A percentile compares a stretch with the other conserved stretches of the same genome.
Conservation (phyloP, 1,140 invertebrate genomes). For the Octopus bimaculoides region DNA sequence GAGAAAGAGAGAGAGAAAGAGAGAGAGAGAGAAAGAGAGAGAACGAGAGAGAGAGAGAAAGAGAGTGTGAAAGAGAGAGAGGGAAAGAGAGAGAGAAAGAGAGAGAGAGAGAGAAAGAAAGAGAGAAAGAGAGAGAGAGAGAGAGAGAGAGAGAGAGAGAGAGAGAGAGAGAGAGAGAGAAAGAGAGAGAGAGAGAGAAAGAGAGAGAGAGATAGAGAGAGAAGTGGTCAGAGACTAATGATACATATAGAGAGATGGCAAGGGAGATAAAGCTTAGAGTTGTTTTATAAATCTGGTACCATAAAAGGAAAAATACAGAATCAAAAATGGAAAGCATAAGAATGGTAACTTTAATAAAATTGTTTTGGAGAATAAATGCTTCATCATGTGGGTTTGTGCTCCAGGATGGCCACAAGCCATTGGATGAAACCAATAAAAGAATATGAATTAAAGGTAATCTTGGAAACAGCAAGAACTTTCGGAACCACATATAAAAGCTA, state of each 20-base stretch:
- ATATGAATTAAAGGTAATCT: too few relatives aligned
- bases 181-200: background rate
- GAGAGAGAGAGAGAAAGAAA: background rate
- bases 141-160: background rate
- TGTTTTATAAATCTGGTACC: too few relatives aligned
- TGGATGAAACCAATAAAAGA: too few relatives aligned
- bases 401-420: too few relatives aligned
- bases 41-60: background rate
- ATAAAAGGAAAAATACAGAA: too few relatives aligned
- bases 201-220: background rate
- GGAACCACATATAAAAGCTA: too few relatives aligned
- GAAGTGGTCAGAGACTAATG: background rate
- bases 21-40: background rate
- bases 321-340: too few relatives aligned
- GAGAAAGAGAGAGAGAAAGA: background rate
- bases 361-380: too few relatives aligned
- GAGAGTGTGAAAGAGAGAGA: background rate
- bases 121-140: background rate
- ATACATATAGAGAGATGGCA: background rate
- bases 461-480: too few relatives aligned
- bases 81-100: background rate
- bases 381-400: too few relatives aligned
- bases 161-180: background rate
- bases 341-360: too few relatives aligned
- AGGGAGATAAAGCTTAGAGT: background rate